phyloP scores from a whole-genome alignment of 2,797 vertebrate genomes.

The Myotis myotis region DNA sequence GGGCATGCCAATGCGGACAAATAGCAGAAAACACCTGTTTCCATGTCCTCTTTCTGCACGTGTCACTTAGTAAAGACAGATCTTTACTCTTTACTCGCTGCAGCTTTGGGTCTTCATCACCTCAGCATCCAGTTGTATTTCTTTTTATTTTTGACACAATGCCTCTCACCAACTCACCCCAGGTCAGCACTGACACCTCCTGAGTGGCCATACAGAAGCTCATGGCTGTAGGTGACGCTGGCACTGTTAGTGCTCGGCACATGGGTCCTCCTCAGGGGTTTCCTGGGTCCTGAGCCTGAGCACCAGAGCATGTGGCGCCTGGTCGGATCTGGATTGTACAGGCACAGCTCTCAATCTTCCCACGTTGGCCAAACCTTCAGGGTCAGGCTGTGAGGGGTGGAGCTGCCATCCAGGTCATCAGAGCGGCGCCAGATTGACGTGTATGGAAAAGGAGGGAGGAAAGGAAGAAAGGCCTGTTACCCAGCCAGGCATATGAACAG shows the following conservation, averaged over 20 bases:
- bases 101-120: neutral
- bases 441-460: neutral
- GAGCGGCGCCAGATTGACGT: neutral
- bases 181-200: neutral
- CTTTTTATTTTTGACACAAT: neutral
- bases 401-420: rapidly evolving
- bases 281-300: neutral
- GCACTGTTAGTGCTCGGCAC: neutral
- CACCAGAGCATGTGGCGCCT: neutral
- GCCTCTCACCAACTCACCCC: neutral
- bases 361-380: neutral
- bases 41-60: neutral
- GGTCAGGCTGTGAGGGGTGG: neutral
- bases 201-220: neutral
- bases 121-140: neutral
- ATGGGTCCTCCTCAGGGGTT: rapidly evolving
- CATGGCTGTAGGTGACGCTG: neutral
- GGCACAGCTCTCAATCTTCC: neutral
- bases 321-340: neutral
- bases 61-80: neutral
- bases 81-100: neutral
- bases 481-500: neutral
- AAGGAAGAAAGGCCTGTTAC: neutral
- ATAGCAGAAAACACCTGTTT: neutral
- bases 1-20: neutral